Conservation (phyloP, 2,888 invertebrate species). For the Nyleta sp. region DNA sequence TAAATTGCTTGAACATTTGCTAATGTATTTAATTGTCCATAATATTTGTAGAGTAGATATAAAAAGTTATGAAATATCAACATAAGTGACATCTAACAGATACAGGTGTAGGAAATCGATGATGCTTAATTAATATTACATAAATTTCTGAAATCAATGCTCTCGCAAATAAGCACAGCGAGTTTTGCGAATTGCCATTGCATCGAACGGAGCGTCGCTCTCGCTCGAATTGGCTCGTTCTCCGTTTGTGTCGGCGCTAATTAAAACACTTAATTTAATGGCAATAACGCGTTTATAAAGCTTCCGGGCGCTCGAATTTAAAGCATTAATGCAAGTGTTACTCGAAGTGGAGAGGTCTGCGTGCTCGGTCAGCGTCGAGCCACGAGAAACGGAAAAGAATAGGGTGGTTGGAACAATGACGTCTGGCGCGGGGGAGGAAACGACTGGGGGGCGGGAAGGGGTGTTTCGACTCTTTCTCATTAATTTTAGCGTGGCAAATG, state of each 20-base stretch:
- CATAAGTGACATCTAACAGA: no score
- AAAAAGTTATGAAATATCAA: no score
- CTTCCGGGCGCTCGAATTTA: constrained; percentile 20
- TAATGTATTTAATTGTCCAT: no score
- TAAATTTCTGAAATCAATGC: no score
- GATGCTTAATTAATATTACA: no score
- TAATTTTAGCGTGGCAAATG: constrained; percentile 69
- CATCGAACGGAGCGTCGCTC: no score
- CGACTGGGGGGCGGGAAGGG: background rate
- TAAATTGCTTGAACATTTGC: no score
- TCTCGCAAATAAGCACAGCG: no score
- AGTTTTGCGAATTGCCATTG: no score
- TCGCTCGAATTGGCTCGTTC: background rate
- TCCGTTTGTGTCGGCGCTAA: background rate
- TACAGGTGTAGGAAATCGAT: no score
- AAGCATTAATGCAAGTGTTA: constrained; percentile 47
- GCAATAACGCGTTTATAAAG: constrained; percentile 13
- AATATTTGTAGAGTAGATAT: no score
- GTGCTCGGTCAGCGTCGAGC: constrained; percentile 36
- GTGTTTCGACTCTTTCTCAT: constrained; percentile 61
- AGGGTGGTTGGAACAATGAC: constrained; percentile 28
- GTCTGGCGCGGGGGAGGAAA: constrained; percentile 3
- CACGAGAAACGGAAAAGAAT: constrained; percentile 37
- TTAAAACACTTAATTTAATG: constrained; percentile 9
- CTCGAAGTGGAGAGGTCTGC: constrained; percentile 47